Evolutionary conservation across 2,888 invertebrate genomes (phyloP).

Genomic region (Clanis bilineata): DNA sequence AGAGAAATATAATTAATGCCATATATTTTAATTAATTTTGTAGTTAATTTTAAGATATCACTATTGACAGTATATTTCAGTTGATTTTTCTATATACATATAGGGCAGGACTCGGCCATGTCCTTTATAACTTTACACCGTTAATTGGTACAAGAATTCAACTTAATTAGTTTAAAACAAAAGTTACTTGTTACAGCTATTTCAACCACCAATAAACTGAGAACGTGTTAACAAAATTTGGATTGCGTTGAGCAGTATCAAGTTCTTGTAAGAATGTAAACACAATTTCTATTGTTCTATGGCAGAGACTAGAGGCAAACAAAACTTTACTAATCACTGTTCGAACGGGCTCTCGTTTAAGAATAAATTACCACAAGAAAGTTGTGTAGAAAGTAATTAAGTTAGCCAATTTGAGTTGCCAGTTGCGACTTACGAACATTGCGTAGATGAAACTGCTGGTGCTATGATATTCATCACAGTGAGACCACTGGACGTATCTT

Average conservation of each 20-base stretch:
- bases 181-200: neutral
- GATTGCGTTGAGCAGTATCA: neutral
- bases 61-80: no score
- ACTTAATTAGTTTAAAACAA: neutral
- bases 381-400: slow-evolving; percentile 58
- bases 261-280: neutral
- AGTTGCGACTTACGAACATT: slow-evolving; percentile 33
- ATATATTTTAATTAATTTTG: no score
- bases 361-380: slow-evolving; percentile 61
- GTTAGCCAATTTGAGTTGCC: slow-evolving; percentile 47
- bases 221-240: neutral
- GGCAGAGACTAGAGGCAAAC: slow-evolving; percentile 24
- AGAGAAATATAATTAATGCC: no score
- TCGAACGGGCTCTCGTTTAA: slow-evolving; percentile 57
- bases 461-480: no score
- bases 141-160: neutral
- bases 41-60: no score
- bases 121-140: no score
- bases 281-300: slow-evolving; percentile 13
- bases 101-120: no score
- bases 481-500: no score
- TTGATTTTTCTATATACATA: no score
- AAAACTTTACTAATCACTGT: slow-evolving; percentile 64
- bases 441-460: neutral
- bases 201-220: neutral